A percentile compares a stretch with the other conserved stretches of the same genome.
phyloP scores from a whole-genome alignment of 1,140 invertebrate species.

The Saccostrea echinata region DNA sequence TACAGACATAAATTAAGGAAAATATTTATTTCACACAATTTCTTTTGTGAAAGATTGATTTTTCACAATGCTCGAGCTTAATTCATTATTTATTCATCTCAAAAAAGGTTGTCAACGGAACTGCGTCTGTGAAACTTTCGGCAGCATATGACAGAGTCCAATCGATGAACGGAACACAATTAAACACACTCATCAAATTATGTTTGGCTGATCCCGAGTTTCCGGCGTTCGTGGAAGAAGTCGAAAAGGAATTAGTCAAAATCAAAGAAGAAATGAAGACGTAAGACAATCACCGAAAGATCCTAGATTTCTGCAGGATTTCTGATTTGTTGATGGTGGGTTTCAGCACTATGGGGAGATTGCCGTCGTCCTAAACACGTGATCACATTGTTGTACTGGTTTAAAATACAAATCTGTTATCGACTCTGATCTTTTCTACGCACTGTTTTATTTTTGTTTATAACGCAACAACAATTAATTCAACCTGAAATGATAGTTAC shows the following conservation, averaged over 20 bases:
- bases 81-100: not conserved
- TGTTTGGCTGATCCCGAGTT: conserved; percentile 66
- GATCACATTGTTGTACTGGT: not conserved
- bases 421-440: not conserved
- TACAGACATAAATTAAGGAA: no score
- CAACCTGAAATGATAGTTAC: not conserved
- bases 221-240: conserved; percentile 68
- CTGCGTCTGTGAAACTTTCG: conserved; percentile 12
- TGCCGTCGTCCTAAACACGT: not conserved
- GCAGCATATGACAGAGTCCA: conserved; percentile 38
- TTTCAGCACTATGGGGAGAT: not conserved
- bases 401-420: not conserved
- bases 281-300: not conserved
- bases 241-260: conserved; percentile 63
- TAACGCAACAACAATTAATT: not conserved
- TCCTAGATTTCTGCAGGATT: not conserved
- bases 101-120: not conserved
- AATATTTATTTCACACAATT: no score
- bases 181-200: conserved; percentile 59
- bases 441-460: not conserved
- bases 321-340: not conserved
- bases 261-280: conserved; percentile 53
- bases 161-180: conserved; percentile 45
- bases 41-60: not conserved
- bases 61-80: not conserved